Evolutionary conservation across 37 sponge, comb jelly and placozoan species (phyloP), one percentile per base, ranked within the genome.

Genomic region (Corticium candelabrum): DNA sequence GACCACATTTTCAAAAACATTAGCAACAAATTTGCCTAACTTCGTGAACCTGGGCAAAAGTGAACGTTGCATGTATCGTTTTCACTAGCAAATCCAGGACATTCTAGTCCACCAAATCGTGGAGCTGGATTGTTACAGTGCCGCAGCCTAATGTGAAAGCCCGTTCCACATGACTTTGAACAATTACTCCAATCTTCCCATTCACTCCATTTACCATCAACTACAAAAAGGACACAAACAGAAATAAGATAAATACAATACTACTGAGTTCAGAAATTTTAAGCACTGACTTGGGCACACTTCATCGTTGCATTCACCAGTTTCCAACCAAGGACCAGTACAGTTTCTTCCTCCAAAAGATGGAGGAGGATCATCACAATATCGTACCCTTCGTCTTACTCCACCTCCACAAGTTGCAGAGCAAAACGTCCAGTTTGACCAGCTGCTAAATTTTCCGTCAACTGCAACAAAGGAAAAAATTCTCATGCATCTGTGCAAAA

Each of bases 11-110:
- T n/a, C n/a, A n/a, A n/a, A n/a, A n/a, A n/a, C n/a, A n/a, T n/a
- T n/a, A n/a, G n/a, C n/a, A n/a, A n/a, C n/a, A n/a, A n/a, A n/a
- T n/a, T n/a, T n/a, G n/a, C n/a, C n/a, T n/a, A n/a, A n/a, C n/a
- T n/a, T n/a, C n/a, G n/a, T n/a, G 21, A 50, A 78, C 79, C 79
- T 78, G 79, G 4, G 72, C 79, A 78, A 3, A 30, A 41, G 30
- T 4, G n/a, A 3, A 30, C 2, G 35, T 78, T 78, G 33, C 79
- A 78, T 7, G 35, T 4, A 43, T 69, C 68, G 21, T 38, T 78
- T n/a, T 78, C 74, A 27, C 21, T 21, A 50, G 11, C 62, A 21
- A 21, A 11, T 27, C 62, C 62, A 11, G 11, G 15, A 21, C 62
- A 50, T 21, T 11, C 15, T 50, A 27, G 15, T 50, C 62, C 62